Percentiles rank a stretch among this genome's conserved stretches.
Conservation (phyloP, 2,113 vertebrate genomes). For the Epinephelus fuscoguttatus region DNA sequence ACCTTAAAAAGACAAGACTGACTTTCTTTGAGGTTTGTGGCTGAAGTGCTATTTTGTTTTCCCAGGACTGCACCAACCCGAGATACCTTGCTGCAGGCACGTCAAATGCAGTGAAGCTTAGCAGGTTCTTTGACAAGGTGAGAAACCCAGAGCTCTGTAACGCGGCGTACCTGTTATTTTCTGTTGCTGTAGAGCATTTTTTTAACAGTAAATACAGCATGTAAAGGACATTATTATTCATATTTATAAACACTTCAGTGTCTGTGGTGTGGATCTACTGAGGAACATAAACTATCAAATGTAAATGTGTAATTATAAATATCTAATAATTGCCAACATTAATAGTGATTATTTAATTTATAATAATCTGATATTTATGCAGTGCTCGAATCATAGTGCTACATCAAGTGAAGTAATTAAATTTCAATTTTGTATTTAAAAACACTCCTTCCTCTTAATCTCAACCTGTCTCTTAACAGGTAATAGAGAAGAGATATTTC, state of each 20-base stretch:
- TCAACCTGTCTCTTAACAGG: constrained; percentile 77
- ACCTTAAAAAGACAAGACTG: neutral
- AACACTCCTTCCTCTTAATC: neutral
- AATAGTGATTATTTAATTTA: neutral
- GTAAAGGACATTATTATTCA: neutral
- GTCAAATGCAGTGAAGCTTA: constrained; percentile 97
- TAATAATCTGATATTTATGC: neutral
- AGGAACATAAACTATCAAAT: neutral
- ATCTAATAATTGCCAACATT: no score
- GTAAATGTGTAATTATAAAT: neutral
- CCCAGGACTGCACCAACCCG: constrained; percentile 94
- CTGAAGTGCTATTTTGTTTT: constrained; percentile 46
- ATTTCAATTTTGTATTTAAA: neutral
- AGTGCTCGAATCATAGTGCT: neutral
- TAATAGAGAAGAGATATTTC: constrained; percentile 97
- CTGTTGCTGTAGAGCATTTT: neutral
- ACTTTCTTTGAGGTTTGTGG: constrained; percentile 10
- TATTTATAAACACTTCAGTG: neutral
- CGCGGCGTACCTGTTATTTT: neutral
- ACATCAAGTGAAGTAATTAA: no score
- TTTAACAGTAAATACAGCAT: neutral
- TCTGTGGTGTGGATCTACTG: neutral
- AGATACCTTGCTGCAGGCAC: constrained; percentile 95
- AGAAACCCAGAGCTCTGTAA: constrained; percentile 28
- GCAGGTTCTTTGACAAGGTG: constrained; percentile 99